Base-by-base conservation (phyloP, 2,888 invertebrate species). In the Clitarchus hookeri region DNA sequence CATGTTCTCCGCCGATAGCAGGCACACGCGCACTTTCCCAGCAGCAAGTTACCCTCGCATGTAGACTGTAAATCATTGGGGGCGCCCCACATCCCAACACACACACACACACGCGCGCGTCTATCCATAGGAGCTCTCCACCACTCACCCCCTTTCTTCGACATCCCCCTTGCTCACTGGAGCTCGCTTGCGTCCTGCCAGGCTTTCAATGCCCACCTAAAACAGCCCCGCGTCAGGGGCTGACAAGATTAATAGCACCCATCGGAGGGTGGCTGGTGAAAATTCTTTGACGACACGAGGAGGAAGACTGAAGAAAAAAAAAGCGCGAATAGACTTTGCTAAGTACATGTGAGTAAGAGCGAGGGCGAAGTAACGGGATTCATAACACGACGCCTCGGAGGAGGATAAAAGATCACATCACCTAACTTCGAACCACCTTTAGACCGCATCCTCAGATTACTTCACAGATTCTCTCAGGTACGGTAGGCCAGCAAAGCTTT, bases 171-270 rank as follows among this genome's bases (percentile, higher is more conserved):
- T 82, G 44, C 82, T 36, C 82, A 8, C 13, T 6, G 82, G 82
- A 36, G 36, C 19, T 79, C 23, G 25, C 27, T 27, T 26, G 44
- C 23, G 82, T 19, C 27, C 27, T 36, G 19, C 27, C 27, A 23
- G 27, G 19, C 82, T 44, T 27, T 44, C 27, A 44, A 19, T 23
- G 27, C 82, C 82, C 82, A 82, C 27, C 82, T 82, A 82, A 82
- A 82, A 82, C 82, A 82, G 27, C 82, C 44, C 82, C 36, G 27
- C 36, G 82, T 44, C 82, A 82, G 19, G n/a, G 25, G 12, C 82
- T 82, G 82, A 82, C 82, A 82, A 82, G 82, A 82, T 82, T 82
- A 82, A 82, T 82, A 82, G 82, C 44, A 23, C 82, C 36, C 44
- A 19, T 27, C 19, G 36, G 36, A 82, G 44, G 82, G 82, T 11